phyloP scores from a whole-genome alignment of 2,113 vertebrate genomes.

The Neomonachus schauinslandi region DNA sequence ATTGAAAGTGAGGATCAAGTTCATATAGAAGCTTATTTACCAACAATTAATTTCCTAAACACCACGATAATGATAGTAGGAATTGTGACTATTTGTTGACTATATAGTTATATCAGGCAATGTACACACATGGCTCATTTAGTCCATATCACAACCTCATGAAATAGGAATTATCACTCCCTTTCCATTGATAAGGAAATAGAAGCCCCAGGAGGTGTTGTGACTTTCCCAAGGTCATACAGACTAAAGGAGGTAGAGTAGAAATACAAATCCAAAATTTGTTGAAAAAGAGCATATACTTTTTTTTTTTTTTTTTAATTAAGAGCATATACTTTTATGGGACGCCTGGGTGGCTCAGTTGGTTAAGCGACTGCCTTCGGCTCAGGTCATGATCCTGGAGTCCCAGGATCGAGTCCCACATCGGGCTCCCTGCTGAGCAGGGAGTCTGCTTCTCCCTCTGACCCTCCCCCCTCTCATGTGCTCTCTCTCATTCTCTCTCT shows the following conservation, averaged over 20 bases:
- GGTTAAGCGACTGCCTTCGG: no score
- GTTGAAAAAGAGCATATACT: background rate
- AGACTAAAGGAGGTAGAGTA: background rate
- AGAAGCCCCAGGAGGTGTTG: background rate
- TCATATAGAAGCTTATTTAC: slow-evolving; percentile 36
- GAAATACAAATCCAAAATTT: slow-evolving; percentile 31
- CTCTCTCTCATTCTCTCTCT: no score
- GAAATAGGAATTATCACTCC: slow-evolving; percentile 33
- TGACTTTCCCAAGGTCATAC: background rate
- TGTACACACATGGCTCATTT: background rate
- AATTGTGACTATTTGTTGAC: background rate
- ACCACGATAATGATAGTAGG: background rate
- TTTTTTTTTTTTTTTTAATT: no score
- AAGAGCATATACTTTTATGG: no score
- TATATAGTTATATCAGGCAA: background rate
- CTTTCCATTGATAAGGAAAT: slow-evolving; percentile 35
- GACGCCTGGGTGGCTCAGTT: no score
- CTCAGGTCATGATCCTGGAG: no score
- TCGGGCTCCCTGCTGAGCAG: no score
- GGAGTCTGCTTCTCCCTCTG: no score
- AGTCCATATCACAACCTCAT: background rate
- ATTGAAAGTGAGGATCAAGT: slow-evolving; percentile 35
- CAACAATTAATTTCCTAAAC: slow-evolving; percentile 45
- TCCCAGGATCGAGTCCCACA: no score
- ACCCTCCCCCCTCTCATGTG: no score